A percentile compares a stretch with the other conserved stretches of the same genome.
Evolutionary conservation across 2,888 invertebrate species (phyloP).

Genomic region (Hylaea fasciaria): DNA sequence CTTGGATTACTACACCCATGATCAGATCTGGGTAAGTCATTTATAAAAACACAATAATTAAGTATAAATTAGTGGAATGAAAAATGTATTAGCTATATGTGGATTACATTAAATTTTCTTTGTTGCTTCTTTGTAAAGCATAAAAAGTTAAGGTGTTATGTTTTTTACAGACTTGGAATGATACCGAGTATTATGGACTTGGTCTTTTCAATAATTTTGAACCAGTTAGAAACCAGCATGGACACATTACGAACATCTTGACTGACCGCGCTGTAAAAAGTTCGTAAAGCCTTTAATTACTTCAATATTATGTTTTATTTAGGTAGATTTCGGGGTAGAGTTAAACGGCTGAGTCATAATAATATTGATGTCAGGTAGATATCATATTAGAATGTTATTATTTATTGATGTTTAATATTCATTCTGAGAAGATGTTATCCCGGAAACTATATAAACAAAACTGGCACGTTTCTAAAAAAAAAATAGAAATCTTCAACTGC

Average conservation of each 20-base stretch:
- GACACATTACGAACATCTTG: slow-evolving; percentile 57
- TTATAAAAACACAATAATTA: slow-evolving; percentile 22
- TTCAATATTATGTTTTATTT: too few relatives aligned
- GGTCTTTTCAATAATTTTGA: slow-evolving; percentile 55
- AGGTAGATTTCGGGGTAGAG: too few relatives aligned
- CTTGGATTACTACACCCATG: slow-evolving; percentile 89
- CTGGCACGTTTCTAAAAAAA: too few relatives aligned
- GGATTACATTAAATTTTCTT: too few relatives aligned
- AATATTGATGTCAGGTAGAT: too few relatives aligned
- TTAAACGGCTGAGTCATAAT: background rate
- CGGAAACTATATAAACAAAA: too few relatives aligned
- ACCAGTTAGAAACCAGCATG: slow-evolving; percentile 51
- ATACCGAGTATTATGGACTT: slow-evolving; percentile 52
- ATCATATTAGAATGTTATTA: too few relatives aligned
- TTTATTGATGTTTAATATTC: too few relatives aligned
- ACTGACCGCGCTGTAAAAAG: slow-evolving; percentile 54
- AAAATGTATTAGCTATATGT: slow-evolving; percentile 23
- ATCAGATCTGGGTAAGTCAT: slow-evolving; percentile 73
- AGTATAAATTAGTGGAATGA: slow-evolving; percentile 25
- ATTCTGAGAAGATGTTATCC: too few relatives aligned
- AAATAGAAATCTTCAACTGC: too few relatives aligned
- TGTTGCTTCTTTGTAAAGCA: too few relatives aligned
- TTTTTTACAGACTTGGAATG: slow-evolving; percentile 53
- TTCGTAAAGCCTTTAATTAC: slow-evolving; percentile 41
- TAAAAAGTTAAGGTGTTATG: background rate